Conservation (phyloP, 2,797 vertebrate species). For the Anniella stebbinsi region DNA sequence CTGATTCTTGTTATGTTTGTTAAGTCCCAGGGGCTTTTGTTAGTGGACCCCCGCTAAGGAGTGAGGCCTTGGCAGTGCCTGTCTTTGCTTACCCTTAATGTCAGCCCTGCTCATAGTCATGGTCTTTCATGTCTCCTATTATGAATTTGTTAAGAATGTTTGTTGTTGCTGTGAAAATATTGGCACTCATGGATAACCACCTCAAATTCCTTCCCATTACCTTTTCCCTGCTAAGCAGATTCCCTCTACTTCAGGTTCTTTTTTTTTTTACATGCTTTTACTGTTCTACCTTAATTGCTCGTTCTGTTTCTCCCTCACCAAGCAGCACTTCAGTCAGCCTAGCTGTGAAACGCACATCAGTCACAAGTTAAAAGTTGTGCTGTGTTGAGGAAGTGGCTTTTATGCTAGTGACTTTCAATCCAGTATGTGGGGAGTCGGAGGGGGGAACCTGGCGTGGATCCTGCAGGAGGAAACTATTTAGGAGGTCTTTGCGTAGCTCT, state of each 20-base stretch:
- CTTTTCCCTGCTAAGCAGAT: constrained; percentile 8
- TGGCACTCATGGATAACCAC: background rate
- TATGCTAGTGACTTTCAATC: fast-evolving
- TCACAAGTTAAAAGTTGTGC: background rate
- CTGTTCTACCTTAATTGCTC: background rate
- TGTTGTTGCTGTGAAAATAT: background rate
- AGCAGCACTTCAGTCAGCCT: background rate
- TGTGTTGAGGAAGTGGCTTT: background rate
- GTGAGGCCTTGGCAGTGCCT: too few species aligned
- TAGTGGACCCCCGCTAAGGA: too few species aligned
- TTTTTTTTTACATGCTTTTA: background rate
- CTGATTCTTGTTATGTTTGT: too few species aligned
- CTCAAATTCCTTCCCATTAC: constrained; percentile 8
- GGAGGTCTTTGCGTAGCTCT: background rate
- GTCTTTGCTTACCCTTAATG: background rate
- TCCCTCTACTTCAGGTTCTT: background rate
- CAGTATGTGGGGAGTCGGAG: background rate
- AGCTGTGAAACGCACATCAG: background rate
- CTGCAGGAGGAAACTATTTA: constrained; percentile 19
- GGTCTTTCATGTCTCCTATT: background rate
- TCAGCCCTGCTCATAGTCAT: background rate
- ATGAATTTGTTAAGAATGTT: background rate
- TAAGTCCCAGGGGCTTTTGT: too few species aligned
- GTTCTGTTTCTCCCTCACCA: background rate
- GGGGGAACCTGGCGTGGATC: background rate